Evolutionary conservation across 2,888 invertebrate species (phyloP), one percentile per base, ranked within the genome.

Genomic region (Drosophila neutralis): DNA sequence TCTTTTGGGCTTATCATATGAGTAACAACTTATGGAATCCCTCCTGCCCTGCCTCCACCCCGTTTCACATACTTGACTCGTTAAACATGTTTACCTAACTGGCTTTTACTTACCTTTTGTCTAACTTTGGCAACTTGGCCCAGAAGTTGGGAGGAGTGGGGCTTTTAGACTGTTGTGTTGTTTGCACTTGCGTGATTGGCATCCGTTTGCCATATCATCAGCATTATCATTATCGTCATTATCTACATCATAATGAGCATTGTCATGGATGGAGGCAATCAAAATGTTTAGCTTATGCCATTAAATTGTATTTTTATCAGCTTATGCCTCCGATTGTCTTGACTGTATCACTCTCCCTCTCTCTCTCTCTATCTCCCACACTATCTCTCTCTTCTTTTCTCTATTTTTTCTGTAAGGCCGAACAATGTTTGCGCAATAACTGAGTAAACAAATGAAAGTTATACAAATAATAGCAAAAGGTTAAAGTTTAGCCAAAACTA

Each of bases 271-370:
- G 60, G 53, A 56, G 67, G 84, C 79, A 84, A 84, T 79, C 85
- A 82, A 79, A 79, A 82, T 82, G 78, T 78, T 84, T 64, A 62
- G 82, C 79, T 84, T 81, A 73, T 78, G 65, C 64, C 85, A 79
- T 79, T 68, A 84, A 82, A 79, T 79, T 78, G 82, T 79, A 84
- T 81, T 84, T 79, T 84, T 82, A 78, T 71, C 62, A 73, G 21
- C 15, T 63, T 57, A 35, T 53, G 42, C 52, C 58, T 38, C 40
- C 48, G 53, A 51, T 69, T 62, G 67, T 62, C 33, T 66, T n/a
- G 18, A n/a, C 38, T 35, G n/a, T 49, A 11, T 6, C 6, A 29
- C 21, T 31, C 27, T 36, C 15, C 7, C 7, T 42, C 7, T 29
- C 15, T 54, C 42, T 35, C 15, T 33, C 18, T 27, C 27, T 33